Percentiles rank a stretch among this genome's conserved stretches.
These are phyloP conservation scores for Strongylocentrotus purpuratus DNA, from an alignment of 35 echinoderm and acorn worm species.

Conservation along the genomic window DNA sequence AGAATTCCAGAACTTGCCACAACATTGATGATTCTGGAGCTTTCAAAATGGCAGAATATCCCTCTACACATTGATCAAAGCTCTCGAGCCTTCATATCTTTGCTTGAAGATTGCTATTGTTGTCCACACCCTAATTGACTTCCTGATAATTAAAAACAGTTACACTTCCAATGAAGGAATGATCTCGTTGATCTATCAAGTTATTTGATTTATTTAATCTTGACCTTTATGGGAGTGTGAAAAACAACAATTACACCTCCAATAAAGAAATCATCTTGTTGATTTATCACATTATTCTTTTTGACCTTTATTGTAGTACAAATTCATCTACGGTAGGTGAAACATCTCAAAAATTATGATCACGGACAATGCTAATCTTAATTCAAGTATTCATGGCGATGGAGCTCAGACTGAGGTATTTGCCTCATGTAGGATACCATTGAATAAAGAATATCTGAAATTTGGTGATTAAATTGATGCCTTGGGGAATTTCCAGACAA, in stretches of 20 bases:
- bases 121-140: background rate
- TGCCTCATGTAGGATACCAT: background rate
- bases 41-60: too few species aligned
- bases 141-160: too few species aligned
- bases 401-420: background rate
- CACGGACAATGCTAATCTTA: background rate
- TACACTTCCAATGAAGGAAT: too few species aligned
- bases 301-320: too few species aligned
- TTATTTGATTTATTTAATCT: background rate
- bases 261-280: too few species aligned
- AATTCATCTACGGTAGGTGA: too few species aligned
- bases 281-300: background rate
- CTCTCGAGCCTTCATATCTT: too few species aligned
- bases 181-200: background rate
- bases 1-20: too few species aligned
- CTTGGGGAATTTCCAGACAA: background rate
- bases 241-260: too few species aligned
- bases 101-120: background rate
- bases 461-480: background rate
- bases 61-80: too few species aligned
- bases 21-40: too few species aligned
- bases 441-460: background rate
- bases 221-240: background rate
- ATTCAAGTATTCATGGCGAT: background rate
- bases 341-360: background rate